Conservation (phyloP, 2,888 invertebrate species). For the Epinotia demarniana region DNA sequence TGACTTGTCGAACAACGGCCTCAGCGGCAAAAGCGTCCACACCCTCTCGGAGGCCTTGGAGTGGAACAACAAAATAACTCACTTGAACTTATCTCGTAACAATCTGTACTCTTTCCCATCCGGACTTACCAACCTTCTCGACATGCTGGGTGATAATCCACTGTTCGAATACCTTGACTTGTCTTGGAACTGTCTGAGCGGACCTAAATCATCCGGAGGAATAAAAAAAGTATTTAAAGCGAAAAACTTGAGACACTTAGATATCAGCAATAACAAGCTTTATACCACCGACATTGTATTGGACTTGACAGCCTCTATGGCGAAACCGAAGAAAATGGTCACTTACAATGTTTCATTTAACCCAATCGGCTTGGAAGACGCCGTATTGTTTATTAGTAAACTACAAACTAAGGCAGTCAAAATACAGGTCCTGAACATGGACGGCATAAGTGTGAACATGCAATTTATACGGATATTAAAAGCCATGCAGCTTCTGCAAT, state of each 20-base stretch:
- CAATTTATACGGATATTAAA: conserved; percentile 54
- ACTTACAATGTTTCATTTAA: conserved; percentile 28
- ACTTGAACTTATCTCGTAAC: conserved; percentile 59
- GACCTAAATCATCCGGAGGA: conserved; percentile 49
- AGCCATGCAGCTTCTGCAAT: conserved; percentile 47
- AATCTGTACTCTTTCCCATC: conserved; percentile 50
- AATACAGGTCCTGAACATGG: conserved; percentile 16
- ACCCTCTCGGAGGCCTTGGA: conserved; percentile 55
- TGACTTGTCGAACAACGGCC: conserved; percentile 63
- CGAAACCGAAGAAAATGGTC: conserved; percentile 17
- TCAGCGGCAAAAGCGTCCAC: conserved; percentile 58
- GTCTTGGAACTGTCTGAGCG: conserved; percentile 55
- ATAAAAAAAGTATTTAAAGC: conserved; percentile 46
- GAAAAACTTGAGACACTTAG: conserved; percentile 23
- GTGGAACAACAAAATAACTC: conserved; percentile 53
- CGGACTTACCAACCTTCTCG: conserved; percentile 51
- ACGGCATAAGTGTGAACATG: conserved; percentile 50
- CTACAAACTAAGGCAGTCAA: not conserved
- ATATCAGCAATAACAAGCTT: conserved; percentile 54
- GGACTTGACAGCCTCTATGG: conserved; percentile 46
- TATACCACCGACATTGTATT: conserved; percentile 48
- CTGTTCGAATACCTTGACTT: conserved; percentile 53
- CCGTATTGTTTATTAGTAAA: conserved; percentile 2
- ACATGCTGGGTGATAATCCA: conserved; percentile 48
- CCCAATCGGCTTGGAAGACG: not conserved